Percentiles rank a stretch among this genome's conserved stretches.
Evolutionary conservation across 2,888 invertebrate genomes (phyloP).

Genomic region (Melinaea menophilus): DNA sequence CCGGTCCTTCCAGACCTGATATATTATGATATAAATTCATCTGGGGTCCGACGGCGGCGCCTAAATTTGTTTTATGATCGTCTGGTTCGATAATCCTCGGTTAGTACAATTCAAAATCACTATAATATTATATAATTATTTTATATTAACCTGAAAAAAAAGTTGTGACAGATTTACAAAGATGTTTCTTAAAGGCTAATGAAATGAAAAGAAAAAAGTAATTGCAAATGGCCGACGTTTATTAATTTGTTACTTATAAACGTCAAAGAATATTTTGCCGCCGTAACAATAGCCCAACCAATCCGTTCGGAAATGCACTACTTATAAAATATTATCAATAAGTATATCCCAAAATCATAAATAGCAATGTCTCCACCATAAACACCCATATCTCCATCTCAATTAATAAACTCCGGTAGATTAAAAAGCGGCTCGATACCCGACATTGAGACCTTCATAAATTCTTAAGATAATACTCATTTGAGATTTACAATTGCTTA

Average conservation of each 20-base stretch:
- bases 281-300: too few relatives aligned
- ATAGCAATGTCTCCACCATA: neutral
- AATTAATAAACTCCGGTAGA: slow-evolving; percentile 9
- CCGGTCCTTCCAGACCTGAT: neutral
- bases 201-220: too few relatives aligned
- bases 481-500: slow-evolving; percentile 40
- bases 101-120: neutral
- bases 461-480: slow-evolving; percentile 38
- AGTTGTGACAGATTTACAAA: too few relatives aligned
- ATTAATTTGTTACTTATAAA: too few relatives aligned
- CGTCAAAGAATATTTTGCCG: too few relatives aligned
- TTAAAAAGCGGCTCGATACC: slow-evolving; percentile 32
- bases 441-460: slow-evolving; percentile 39
- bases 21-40: slow-evolving; percentile 25
- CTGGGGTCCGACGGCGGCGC: slow-evolving; percentile 9
- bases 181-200: too few relatives aligned
- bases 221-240: too few relatives aligned
- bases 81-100: neutral
- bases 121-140: neutral
- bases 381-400: neutral
- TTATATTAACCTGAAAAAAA: too few relatives aligned
- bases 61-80: slow-evolving; percentile 8
- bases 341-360: neutral
- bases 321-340: too few relatives aligned
- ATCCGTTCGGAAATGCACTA: too few relatives aligned